Percentiles rank a stretch among this genome's conserved stretches.
These are phyloP conservation scores for Amphiura filiformis DNA, from an alignment of 35 echinoderm and acorn worm genomes.

Conservation along the genomic window DNA sequence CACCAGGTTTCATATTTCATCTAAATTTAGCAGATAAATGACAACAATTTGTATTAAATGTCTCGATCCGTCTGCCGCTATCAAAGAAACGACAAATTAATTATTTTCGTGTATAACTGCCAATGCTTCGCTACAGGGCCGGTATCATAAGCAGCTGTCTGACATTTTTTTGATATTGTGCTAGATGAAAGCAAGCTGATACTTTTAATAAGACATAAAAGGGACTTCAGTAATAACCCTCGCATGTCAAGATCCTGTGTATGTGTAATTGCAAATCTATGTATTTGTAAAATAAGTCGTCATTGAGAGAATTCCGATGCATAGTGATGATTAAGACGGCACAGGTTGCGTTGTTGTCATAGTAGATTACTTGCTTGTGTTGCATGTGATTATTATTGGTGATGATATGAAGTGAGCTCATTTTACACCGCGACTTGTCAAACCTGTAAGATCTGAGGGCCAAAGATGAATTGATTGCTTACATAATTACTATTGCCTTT, in stretches of 20 bases:
- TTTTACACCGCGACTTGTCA: too few relatives aligned
- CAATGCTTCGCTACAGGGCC: background rate
- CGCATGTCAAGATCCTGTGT: background rate
- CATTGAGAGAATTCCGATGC: conserved; percentile 1
- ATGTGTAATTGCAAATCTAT: background rate
- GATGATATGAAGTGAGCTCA: too few relatives aligned
- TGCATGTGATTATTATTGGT: too few relatives aligned
- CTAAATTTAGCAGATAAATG: conserved; percentile 9
- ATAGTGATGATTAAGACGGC: background rate
- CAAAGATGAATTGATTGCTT: too few relatives aligned
- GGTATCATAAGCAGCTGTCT: background rate
- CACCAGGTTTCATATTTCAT: conserved; percentile 2
- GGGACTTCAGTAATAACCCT: background rate
- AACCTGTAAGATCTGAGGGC: too few relatives aligned
- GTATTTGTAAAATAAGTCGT: background rate
- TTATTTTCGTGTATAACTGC: background rate
- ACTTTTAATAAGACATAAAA: background rate
- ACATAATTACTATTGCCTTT: too few relatives aligned
- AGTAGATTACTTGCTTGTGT: too few relatives aligned
- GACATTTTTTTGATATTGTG: background rate
- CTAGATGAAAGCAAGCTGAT: background rate
- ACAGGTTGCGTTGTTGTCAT: too few relatives aligned
- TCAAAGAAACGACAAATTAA: background rate
- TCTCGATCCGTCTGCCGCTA: background rate
- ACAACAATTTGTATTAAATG: background rate